Percentiles rank a stretch among this genome's conserved stretches.
phyloP scores from a whole-genome alignment of 1,140 invertebrate species.

The Lepidotrigona ventralis region DNA sequence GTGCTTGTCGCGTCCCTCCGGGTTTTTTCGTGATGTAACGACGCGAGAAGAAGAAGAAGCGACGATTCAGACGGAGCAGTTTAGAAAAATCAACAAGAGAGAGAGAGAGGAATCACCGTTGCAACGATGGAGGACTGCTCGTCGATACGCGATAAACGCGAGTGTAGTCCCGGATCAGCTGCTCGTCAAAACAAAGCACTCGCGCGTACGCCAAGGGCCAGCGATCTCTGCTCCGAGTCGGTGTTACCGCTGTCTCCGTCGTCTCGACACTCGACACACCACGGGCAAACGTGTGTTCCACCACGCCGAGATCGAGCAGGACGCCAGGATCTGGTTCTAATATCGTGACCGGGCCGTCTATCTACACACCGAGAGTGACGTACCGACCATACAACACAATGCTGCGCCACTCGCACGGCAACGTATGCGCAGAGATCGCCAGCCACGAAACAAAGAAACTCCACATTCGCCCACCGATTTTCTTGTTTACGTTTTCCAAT shows the following conservation, averaged over 20 bases:
- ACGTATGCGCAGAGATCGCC: constrained; percentile 63
- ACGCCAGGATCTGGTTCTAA: constrained; percentile 13
- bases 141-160: constrained; percentile 49
- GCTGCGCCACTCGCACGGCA: constrained; percentile 68
- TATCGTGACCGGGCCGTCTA: neutral
- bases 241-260: neutral
- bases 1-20: constrained; percentile 18
- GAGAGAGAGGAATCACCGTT: constrained; percentile 2
- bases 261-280: neutral
- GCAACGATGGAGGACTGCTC: constrained; percentile 35
- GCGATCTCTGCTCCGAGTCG: constrained; percentile 12
- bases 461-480: constrained; percentile 63
- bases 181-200: constrained; percentile 77
- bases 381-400: constrained; percentile 63
- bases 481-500: constrained; percentile 9
- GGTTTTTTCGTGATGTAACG: constrained; percentile 30
- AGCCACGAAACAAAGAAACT: constrained; percentile 70
- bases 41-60: neutral
- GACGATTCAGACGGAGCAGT: neutral
- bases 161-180: constrained; percentile 69
- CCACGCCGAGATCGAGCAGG: neutral
- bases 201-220: constrained; percentile 46
- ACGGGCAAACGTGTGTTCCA: neutral
- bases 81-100: neutral
- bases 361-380: constrained; percentile 42